Conservation (phyloP, 2,888 invertebrate species). For the Ormyrus nitidulus region DNA sequence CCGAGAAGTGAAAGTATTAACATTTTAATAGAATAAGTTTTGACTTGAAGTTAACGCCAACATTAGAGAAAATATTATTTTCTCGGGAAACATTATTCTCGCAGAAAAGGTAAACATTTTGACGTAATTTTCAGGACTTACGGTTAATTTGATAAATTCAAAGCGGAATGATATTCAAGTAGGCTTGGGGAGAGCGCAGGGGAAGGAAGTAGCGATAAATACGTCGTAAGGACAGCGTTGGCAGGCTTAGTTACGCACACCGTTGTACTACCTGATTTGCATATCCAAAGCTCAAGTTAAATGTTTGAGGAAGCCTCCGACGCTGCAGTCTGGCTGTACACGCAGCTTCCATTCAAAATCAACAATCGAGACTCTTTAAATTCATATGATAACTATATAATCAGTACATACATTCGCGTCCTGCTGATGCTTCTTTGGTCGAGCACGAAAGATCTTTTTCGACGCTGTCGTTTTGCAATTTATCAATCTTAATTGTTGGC, state of each 20-base stretch:
- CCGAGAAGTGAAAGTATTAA: too few relatives aligned
- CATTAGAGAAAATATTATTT: too few relatives aligned
- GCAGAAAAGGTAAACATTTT: too few relatives aligned
- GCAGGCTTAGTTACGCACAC: constrained; percentile 68
- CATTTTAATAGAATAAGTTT: too few relatives aligned
- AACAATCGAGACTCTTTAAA: constrained; percentile 24
- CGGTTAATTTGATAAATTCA: constrained; percentile 69
- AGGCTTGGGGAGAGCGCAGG: constrained; percentile 60
- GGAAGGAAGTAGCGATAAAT: constrained; percentile 73
- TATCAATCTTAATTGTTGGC: too few relatives aligned
- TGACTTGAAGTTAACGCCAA: too few relatives aligned
- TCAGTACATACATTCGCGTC: too few relatives aligned
- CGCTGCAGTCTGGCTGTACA: not conserved
- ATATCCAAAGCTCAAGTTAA: constrained; percentile 71
- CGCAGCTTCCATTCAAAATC: constrained; percentile 28
- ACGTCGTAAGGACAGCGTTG: constrained; percentile 69
- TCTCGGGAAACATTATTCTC: too few relatives aligned
- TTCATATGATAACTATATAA: not conserved
- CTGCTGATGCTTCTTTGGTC: too few relatives aligned
- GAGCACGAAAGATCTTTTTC: too few relatives aligned
- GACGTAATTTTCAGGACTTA: constrained; percentile 1
- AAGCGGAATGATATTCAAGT: constrained; percentile 67
- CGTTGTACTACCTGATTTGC: constrained; percentile 67
- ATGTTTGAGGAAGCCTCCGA: constrained; percentile 55
- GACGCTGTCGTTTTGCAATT: too few relatives aligned